Conservation (phyloP, 1,140 invertebrate species). For the Saccostrea echinata region DNA sequence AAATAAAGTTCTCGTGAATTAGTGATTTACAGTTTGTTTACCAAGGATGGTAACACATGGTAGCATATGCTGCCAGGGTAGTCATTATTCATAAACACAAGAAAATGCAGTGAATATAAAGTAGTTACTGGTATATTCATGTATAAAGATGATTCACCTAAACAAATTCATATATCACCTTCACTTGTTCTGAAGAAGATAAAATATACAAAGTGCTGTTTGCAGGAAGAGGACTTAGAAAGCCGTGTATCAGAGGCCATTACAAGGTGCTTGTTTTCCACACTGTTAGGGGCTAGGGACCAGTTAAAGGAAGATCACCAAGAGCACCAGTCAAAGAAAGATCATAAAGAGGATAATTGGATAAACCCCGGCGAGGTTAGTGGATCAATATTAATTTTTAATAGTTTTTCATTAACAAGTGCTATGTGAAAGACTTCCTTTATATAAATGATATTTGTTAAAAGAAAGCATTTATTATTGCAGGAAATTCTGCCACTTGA, state of each 20-base stretch:
- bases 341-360: background rate
- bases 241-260: background rate
- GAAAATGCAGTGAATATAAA: background rate
- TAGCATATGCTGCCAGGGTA: background rate
- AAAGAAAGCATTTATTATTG: too few species aligned
- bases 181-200: background rate
- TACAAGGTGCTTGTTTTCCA: background rate
- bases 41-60: too few species aligned
- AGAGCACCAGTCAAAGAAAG: background rate
- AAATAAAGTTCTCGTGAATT: too few species aligned
- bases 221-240: background rate
- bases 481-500: conserved; percentile 2
- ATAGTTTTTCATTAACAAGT: background rate
- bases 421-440: background rate
- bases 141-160: background rate
- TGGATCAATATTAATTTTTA: background rate
- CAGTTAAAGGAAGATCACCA: background rate
- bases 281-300: background rate
- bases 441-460: background rate
- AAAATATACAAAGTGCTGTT: background rate
- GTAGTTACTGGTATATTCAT: background rate
- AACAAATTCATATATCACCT: background rate
- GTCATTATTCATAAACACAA: background rate
- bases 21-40: too few species aligned
- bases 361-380: conserved; percentile 9